Evolutionary conservation across 2,113 vertebrate species (phyloP).

Genomic region (Triplophysa tibetana): DNA sequence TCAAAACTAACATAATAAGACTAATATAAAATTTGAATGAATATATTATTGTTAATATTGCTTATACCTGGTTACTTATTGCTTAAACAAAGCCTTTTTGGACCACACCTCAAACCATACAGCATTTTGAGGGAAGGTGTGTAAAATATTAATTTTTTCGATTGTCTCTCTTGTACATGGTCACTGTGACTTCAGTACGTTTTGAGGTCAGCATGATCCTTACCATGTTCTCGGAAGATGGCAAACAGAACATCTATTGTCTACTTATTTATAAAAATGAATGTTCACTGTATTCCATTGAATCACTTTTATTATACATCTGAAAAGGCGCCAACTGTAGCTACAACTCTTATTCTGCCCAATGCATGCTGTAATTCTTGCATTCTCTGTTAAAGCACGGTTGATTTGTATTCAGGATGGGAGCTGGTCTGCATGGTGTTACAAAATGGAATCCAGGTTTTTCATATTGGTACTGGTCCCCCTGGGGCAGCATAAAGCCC

Average conservation of each 20-base stretch:
- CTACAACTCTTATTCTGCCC: background rate
- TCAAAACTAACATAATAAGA: background rate
- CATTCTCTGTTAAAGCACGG: conserved; percentile 45
- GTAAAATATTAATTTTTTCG: no score
- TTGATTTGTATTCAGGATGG: conserved; percentile 77
- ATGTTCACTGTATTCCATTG: background rate
- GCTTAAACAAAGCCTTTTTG: no score
- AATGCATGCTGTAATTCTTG: conserved; percentile 12
- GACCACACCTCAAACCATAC: no score
- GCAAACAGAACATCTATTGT: background rate
- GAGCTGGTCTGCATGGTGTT: conserved; percentile 62
- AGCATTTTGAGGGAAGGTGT: background rate
- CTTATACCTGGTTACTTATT: no score
- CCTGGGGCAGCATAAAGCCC: conserved; percentile 67
- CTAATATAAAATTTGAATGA: background rate
- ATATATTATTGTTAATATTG: no score
- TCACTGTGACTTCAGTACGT: background rate
- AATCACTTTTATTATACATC: conserved; percentile 4
- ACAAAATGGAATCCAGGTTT: conserved; percentile 76
- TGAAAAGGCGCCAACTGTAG: conserved; percentile 26
- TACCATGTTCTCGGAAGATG: background rate
- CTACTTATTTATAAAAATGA: conserved; percentile 10
- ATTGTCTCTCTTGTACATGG: background rate
- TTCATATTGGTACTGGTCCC: conserved; percentile 78
- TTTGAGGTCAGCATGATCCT: background rate